Evolutionary conservation across 2,113 vertebrate species (phyloP).

Genomic region (Brachyistius frenatus): DNA sequence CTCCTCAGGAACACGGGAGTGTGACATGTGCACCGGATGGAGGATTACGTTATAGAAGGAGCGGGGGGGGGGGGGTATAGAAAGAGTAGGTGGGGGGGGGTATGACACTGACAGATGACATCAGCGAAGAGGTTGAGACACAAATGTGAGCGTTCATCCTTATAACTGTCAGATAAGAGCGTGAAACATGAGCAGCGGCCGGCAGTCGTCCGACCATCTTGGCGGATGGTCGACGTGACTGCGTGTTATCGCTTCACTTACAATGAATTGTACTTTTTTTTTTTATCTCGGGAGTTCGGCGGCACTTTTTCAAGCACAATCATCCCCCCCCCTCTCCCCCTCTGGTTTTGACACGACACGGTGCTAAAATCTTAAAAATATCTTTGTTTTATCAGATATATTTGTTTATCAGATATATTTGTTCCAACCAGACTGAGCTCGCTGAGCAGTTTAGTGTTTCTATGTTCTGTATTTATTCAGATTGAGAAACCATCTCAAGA

Average conservation of each 20-base stretch:
- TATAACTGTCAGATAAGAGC: slow-evolving; percentile 49
- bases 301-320: slow-evolving; percentile 10
- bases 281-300: neutral
- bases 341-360: no score
- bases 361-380: neutral
- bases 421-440: no score
- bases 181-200: slow-evolving; percentile 29
- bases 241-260: neutral
- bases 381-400: no score
- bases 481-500: no score
- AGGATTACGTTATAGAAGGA: slow-evolving; percentile 56
- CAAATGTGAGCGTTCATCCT: slow-evolving; percentile 22
- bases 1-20: slow-evolving; percentile 58
- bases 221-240: slow-evolving; percentile 14
- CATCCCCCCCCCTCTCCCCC: neutral
- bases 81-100: neutral
- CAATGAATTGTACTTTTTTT: neutral
- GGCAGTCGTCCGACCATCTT: slow-evolving; percentile 28
- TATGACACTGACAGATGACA: slow-evolving; percentile 42
- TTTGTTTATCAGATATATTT: no score
- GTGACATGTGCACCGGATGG: slow-evolving; percentile 53
- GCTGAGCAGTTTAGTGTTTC: no score
- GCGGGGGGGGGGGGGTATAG: neutral
- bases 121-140: slow-evolving; percentile 28
- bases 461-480: no score